Conservation (phyloP, 1,140 invertebrate species). For the Eulimnadia texana region DNA sequence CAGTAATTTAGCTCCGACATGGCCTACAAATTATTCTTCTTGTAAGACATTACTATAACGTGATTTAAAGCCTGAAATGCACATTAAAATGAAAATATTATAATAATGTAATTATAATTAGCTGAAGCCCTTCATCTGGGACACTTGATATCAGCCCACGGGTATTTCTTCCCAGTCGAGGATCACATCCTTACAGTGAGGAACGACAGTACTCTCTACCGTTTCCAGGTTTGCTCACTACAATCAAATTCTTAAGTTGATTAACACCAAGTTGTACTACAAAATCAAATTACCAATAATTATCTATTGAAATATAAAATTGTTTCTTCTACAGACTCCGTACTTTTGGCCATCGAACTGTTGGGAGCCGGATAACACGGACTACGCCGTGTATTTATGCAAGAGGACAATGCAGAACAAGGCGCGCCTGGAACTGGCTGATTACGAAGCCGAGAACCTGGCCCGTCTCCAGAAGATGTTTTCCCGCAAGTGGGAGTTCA, state of each 20-base stretch:
- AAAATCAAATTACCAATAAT: neutral
- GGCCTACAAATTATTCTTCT: no score
- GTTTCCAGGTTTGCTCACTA: constrained; percentile 57
- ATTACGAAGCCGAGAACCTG: constrained; percentile 96
- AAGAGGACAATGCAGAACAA: constrained; percentile 99
- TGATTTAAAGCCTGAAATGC: no score
- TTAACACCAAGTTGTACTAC: no score
- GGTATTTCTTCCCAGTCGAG: constrained; percentile 98
- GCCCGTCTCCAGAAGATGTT: constrained; percentile 98
- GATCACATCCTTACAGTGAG: constrained; percentile 94
- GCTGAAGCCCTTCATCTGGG: constrained; percentile 87
- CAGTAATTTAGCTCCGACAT: no score
- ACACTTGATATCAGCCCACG: constrained; percentile 88
- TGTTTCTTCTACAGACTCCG: constrained; percentile 65
- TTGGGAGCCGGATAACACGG: constrained; percentile 98
- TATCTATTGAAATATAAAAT: neutral
- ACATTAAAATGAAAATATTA: no score
- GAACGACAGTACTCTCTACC: constrained; percentile 96
- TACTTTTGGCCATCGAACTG: constrained; percentile 99
- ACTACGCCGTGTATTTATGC: constrained; percentile 98
- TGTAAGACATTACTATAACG: no score
- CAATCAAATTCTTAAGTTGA: no score
- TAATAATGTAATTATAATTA: constrained; percentile 23
- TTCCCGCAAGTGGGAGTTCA: constrained; percentile 99
- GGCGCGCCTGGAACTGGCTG: constrained; percentile 85